Percentiles rank a stretch among this genome's conserved stretches.
These are phyloP conservation scores for Gymnoscelis rufifasciata DNA, from an alignment of 2,888 invertebrate species.

Conservation along the genomic window DNA sequence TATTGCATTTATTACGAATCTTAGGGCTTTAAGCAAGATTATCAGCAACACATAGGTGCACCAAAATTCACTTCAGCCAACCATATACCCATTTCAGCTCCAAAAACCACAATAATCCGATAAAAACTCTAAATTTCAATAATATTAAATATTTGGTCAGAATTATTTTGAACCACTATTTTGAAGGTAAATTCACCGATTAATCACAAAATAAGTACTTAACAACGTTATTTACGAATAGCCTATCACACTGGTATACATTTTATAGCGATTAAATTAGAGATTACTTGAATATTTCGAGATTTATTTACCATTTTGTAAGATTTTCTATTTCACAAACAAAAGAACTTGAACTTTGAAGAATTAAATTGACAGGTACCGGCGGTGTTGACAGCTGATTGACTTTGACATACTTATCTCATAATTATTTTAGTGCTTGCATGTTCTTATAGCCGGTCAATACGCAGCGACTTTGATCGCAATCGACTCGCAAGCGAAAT, in stretches of 20 bases:
- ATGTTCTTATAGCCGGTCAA: too few species aligned
- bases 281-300: slow-evolving; percentile 47
- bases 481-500: too few species aligned
- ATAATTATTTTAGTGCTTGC: not conserved
- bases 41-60: too few species aligned
- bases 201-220: slow-evolving; percentile 42
- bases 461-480: too few species aligned
- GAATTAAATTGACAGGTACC: slow-evolving; percentile 2
- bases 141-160: slow-evolving; percentile 27
- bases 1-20: not conserved
- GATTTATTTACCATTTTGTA: slow-evolving; percentile 70
- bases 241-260: not conserved
- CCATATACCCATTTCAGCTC: slow-evolving; percentile 32
- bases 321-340: slow-evolving; percentile 35
- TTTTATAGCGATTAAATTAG: slow-evolving; percentile 9
- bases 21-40: too few species aligned
- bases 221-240: slow-evolving; percentile 25
- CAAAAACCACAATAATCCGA: not conserved
- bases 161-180: slow-evolving; percentile 30
- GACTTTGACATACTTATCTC: slow-evolving; percentile 25
- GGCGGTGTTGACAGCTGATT: slow-evolving; percentile 4
- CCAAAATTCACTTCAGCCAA: not conserved
- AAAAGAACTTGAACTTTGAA: slow-evolving; percentile 32
- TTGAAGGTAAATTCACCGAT: slow-evolving; percentile 34
- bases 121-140: slow-evolving; percentile 7